Evolutionary conservation across 2,888 invertebrate species (phyloP).

Genomic region (Formica aserva): DNA sequence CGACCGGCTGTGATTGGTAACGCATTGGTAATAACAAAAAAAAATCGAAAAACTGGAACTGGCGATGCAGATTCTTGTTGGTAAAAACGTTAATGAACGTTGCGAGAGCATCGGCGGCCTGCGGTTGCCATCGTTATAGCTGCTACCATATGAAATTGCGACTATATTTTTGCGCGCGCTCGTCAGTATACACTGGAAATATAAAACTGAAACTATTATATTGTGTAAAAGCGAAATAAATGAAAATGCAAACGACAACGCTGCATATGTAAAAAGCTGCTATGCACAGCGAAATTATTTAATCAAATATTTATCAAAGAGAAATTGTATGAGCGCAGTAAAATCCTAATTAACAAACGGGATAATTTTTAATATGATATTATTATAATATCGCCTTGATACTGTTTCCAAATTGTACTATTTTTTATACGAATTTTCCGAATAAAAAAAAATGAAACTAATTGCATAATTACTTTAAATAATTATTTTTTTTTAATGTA

Average conservation of each 20-base stretch:
- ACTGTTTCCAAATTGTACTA: neutral
- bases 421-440: neutral
- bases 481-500: neutral
- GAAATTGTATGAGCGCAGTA: neutral
- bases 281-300: slow-evolving; percentile 18
- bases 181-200: neutral
- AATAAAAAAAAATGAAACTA: neutral
- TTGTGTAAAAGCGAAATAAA: slow-evolving; percentile 32
- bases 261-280: slow-evolving; percentile 3
- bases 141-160: slow-evolving; percentile 38
- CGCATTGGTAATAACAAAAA: slow-evolving; percentile 17
- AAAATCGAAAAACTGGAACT: neutral
- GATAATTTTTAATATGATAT: neutral
- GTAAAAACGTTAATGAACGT: slow-evolving; percentile 50
- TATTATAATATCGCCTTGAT: neutral
- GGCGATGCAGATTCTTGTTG: slow-evolving; percentile 26
- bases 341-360: slow-evolving; percentile 23
- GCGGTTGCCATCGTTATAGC: slow-evolving; percentile 31
- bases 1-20: slow-evolving; percentile 13
- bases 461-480: slow-evolving; percentile 9
- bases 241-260: slow-evolving; percentile 44
- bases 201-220: slow-evolving; percentile 26
- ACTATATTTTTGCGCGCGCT: slow-evolving; percentile 25
- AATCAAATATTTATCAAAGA: slow-evolving; percentile 41
- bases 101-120: slow-evolving; percentile 24